Evolutionary conservation across 2,797 vertebrate genomes (phyloP).

Genomic region (Phoeniculus purpureus): DNA sequence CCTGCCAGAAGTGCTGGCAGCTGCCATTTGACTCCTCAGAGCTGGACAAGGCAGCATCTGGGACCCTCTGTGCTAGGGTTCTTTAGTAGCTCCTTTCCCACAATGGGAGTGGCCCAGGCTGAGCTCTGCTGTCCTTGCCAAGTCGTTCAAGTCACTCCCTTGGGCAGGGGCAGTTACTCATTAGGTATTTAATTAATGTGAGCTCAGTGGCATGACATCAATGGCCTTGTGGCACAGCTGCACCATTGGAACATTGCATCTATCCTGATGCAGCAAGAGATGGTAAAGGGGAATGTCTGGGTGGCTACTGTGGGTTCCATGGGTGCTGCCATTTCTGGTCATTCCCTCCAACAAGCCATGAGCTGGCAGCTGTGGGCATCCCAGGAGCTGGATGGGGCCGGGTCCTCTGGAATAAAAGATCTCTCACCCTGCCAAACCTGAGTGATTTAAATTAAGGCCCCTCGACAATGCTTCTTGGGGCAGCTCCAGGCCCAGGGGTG

Average conservation of each 20-base stretch:
- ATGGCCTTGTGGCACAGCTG: neutral
- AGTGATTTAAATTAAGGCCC: too few relatives aligned
- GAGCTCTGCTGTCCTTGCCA: neutral
- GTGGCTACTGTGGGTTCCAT: neutral
- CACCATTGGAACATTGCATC: neutral
- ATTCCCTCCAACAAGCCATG: neutral
- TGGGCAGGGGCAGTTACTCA: neutral
- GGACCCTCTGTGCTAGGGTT: accelerated
- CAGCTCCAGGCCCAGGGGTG: neutral
- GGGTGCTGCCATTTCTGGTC: neutral
- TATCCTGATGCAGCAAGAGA: neutral
- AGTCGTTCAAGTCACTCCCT: neutral
- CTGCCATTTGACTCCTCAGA: neutral
- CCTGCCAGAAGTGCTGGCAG: neutral
- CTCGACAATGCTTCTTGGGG: accelerated
- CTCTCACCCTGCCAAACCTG: neutral
- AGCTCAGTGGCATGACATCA: neutral
- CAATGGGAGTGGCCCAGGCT: accelerated
- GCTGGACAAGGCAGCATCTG: neutral
- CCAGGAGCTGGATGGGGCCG: neutral
- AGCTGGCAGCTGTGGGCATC: neutral
- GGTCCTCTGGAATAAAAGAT: neutral
- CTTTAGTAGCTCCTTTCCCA: too few relatives aligned
- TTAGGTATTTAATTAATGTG: neutral
- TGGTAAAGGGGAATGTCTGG: accelerated